Percentiles rank a stretch among this genome's conserved stretches.
phyloP scores from a whole-genome alignment of 2,797 vertebrate genomes.

The Spinus olivaceus region DNA sequence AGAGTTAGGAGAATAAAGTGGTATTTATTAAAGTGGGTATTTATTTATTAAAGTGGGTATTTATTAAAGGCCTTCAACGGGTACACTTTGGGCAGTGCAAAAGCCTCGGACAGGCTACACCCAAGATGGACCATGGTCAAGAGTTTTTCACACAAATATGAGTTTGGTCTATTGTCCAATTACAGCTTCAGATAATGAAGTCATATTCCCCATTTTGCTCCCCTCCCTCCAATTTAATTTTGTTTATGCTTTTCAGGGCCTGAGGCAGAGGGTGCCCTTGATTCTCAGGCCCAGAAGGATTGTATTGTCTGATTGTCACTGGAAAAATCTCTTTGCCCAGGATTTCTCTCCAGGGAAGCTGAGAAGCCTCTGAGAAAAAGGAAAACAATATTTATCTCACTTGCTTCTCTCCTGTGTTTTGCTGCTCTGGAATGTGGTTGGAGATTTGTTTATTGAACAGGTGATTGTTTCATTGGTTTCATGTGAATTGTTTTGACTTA shows the following conservation, averaged over 20 bases:
- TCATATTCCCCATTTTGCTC: not conserved
- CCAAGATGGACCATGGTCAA: no score
- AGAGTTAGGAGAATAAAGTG: not conserved
- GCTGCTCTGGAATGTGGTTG: not conserved
- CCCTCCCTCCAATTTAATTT: not conserved
- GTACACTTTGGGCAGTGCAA: no score
- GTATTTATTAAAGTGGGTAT: not conserved
- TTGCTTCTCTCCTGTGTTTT: not conserved
- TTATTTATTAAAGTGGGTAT: not conserved
- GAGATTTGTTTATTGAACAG: not conserved
- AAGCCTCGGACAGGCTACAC: fast-evolving
- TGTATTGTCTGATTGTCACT: not conserved
- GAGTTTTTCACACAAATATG: not conserved
- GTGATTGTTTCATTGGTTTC: not conserved
- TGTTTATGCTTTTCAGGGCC: not conserved
- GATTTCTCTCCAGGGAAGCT: not conserved
- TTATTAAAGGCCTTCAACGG: not conserved
- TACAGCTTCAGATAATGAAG: not conserved
- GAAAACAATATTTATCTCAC: not conserved
- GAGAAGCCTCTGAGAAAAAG: not conserved
- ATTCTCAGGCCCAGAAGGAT: not conserved
- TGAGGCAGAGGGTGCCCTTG: not conserved
- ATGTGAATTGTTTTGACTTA: not conserved
- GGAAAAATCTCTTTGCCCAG: not conserved
- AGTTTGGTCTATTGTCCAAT: not conserved